Evolutionary conservation across 2,888 invertebrate species (phyloP).

Genomic region (Dynastes grantii): DNA sequence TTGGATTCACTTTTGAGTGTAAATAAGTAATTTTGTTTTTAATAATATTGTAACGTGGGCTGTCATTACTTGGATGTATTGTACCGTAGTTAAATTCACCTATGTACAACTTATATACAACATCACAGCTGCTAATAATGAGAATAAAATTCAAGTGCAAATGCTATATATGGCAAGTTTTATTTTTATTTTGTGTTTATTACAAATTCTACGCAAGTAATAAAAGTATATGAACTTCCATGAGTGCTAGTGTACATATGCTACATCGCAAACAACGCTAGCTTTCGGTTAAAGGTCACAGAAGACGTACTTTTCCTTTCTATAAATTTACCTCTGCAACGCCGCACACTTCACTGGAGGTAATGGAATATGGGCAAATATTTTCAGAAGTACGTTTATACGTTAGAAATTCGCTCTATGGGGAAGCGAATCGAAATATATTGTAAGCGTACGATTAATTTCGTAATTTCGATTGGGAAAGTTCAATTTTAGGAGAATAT

Average conservation of each 20-base stretch:
- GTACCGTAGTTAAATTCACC: no score
- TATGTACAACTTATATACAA: no score
- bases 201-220: not conserved
- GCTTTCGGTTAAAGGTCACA: slow-evolving; percentile 26
- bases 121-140: no score
- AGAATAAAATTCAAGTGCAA: no score
- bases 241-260: not conserved
- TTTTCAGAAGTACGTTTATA: not conserved
- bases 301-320: slow-evolving; percentile 24
- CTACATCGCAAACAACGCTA: not conserved
- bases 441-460: not conserved
- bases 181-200: not conserved
- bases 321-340: slow-evolving; percentile 1
- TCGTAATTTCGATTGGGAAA: slow-evolving; percentile 29
- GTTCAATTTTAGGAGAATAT: slow-evolving; percentile 8
- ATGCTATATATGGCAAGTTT: no score
- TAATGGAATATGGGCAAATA: not conserved
- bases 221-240: not conserved
- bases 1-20: no score
- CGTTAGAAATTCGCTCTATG: slow-evolving; percentile 6
- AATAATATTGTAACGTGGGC: no score
- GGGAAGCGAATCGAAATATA: slow-evolving; percentile 7
- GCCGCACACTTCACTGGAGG: not conserved
- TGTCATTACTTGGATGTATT: no score
- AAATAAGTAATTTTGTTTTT: no score